Evolutionary conservation across 2,797 vertebrate genomes (phyloP).

Genomic region (Lepus townsendii): DNA sequence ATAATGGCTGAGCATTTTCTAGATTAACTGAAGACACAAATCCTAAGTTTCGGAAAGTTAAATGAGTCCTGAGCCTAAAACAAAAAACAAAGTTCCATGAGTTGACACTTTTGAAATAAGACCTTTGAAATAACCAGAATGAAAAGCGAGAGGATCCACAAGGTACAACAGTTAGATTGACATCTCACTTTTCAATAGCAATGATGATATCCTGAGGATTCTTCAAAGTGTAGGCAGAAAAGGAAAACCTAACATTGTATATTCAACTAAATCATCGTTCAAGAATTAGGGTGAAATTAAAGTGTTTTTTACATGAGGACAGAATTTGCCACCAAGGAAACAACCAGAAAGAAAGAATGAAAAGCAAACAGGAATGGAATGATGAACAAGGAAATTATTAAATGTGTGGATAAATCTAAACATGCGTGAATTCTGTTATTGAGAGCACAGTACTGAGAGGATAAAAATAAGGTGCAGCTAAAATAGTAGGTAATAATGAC

Average conservation of each 20-base stretch:
- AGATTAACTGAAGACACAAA: background rate
- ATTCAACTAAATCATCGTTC: background rate
- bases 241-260: background rate
- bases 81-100: background rate
- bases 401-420: background rate
- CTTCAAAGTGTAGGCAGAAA: background rate
- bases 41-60: constrained; percentile 13
- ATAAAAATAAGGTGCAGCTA: background rate
- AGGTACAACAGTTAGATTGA: background rate
- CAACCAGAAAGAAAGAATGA: background rate
- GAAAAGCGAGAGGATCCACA: background rate
- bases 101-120: background rate
- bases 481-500: background rate
- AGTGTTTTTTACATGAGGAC: background rate
- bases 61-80: background rate
- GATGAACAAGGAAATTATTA: background rate
- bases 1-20: background rate
- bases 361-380: background rate
- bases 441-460: background rate
- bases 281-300: constrained; percentile 10
- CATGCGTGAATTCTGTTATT: background rate
- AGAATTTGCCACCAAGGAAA: background rate
- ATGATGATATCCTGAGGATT: background rate
- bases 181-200: background rate
- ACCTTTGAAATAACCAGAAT: background rate